A percentile compares a stretch with the other conserved stretches of the same genome.
phyloP scores from a whole-genome alignment of 2,888 invertebrate genomes.

The Tanytarsus gracilentus region DNA sequence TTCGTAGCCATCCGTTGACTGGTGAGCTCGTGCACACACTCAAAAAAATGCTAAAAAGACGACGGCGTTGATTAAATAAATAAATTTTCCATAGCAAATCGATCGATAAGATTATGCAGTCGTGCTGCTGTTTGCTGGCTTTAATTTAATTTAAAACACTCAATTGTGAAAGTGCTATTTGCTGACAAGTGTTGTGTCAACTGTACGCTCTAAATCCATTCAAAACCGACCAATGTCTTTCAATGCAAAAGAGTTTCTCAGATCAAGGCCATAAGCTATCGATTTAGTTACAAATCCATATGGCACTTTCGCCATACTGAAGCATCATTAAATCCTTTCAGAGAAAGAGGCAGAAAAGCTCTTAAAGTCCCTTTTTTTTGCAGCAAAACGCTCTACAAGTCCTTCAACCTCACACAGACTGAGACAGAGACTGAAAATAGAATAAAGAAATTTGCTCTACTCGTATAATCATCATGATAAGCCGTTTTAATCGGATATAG shows the following conservation, averaged over 20 bases:
- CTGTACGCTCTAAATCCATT: too few relatives aligned
- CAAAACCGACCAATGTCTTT: too few relatives aligned
- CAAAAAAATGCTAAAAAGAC: too few relatives aligned
- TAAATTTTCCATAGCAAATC: too few relatives aligned
- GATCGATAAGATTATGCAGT: too few relatives aligned
- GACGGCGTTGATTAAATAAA: too few relatives aligned
- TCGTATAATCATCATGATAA: constrained; percentile 28
- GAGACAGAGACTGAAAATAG: neutral
- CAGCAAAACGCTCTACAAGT: neutral
- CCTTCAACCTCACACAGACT: neutral
- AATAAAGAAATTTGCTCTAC: constrained; percentile 9
- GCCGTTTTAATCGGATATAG: constrained; percentile 29
- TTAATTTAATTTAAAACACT: too few relatives aligned
- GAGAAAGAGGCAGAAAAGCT: neutral
- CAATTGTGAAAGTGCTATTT: too few relatives aligned
- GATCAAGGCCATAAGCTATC: constrained; percentile 8
- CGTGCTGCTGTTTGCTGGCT: too few relatives aligned
- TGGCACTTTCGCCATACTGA: constrained; percentile 15
- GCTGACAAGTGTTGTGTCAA: too few relatives aligned
- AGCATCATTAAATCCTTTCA: constrained; percentile 25
- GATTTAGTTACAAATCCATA: constrained; percentile 25
- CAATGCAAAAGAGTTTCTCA: neutral
- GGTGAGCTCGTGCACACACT: too few relatives aligned
- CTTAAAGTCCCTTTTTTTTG: constrained; percentile 12
- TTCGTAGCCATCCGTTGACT: too few relatives aligned